Conservation (phyloP, 2,113 vertebrate species). For the Copsychus sechellarum region DNA sequence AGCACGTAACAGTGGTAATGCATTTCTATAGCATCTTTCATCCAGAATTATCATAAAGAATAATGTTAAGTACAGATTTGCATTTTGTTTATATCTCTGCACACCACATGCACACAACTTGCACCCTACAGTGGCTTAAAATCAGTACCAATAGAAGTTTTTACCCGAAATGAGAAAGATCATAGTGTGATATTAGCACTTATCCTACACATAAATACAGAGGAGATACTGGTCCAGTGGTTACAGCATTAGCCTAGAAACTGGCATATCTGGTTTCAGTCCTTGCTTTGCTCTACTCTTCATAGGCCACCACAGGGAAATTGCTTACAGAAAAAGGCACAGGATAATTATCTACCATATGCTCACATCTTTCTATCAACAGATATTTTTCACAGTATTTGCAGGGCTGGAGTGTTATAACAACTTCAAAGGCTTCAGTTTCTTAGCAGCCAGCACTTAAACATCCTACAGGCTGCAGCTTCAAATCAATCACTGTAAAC, state of each 20-base stretch:
- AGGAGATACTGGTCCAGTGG: background rate
- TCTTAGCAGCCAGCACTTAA: constrained; percentile 68
- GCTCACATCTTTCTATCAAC: constrained; percentile 60
- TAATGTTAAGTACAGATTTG: constrained; percentile 47
- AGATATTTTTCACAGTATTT: constrained; percentile 64
- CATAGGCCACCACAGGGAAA: background rate
- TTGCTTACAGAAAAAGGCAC: constrained; percentile 35
- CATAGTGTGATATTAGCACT: background rate
- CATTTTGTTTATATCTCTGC: constrained; percentile 50
- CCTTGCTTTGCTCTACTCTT: background rate
- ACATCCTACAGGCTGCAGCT: constrained; percentile 62
- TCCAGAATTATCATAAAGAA: constrained; percentile 40
- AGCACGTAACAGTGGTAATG: constrained; percentile 1
- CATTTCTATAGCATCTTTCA: constrained; percentile 33
- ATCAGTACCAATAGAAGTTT: background rate
- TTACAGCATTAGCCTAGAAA: background rate
- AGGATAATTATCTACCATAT: constrained; percentile 58
- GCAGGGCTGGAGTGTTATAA: constrained; percentile 51
- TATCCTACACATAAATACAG: background rate
- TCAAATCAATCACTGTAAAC: constrained; percentile 64
- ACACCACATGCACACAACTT: background rate
- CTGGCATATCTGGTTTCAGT: background rate
- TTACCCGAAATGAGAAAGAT: background rate
- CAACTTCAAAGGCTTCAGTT: constrained; percentile 58
- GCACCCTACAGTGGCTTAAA: background rate